Conservation (phyloP, 2,888 invertebrate species). For the Acrobeloides nanus region DNA sequence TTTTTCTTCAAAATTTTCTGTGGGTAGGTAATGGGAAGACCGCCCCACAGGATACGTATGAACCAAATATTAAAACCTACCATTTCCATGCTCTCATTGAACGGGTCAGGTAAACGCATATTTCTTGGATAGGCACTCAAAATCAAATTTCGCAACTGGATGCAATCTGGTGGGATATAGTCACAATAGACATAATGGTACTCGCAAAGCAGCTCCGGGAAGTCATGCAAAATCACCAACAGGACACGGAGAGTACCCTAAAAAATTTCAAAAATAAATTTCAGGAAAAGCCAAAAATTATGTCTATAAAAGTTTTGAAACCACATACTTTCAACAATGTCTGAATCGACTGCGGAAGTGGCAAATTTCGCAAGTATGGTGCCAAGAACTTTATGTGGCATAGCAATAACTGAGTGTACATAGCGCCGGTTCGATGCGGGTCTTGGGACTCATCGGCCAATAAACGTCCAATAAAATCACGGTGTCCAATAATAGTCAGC, state of each 20-base stretch:
- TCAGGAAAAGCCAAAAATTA: no score
- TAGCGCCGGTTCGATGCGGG: constrained; percentile 53
- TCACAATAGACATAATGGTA: constrained; percentile 99
- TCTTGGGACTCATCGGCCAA: constrained; percentile 61
- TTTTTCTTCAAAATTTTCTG: constrained; percentile 1
- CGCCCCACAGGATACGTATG: no score
- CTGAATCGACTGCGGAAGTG: constrained; percentile 85
- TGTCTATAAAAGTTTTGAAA: no score
- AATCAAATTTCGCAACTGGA: constrained; percentile 93
- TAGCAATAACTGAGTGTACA: constrained; percentile 89
- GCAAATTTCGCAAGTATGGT: constrained; percentile 92
- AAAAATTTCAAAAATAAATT: no score
- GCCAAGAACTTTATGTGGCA: constrained; percentile 93
- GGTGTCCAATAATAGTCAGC: constrained; percentile 92
- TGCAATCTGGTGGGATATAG: constrained; percentile 96
- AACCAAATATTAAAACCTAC: no score
- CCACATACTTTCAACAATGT: no score
- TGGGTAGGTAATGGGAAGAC: no score
- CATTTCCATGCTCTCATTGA: no score
- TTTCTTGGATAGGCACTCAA: constrained; percentile 93
- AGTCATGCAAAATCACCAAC: constrained; percentile 89
- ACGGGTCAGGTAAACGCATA: constrained; percentile 96
- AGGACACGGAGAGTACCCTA: constrained; percentile 83
- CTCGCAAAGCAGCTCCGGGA: constrained; percentile 97
- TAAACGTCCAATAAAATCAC: constrained; percentile 87